phyloP scores from a whole-genome alignment of 2,797 vertebrate species.

The Zalophus californianus region DNA sequence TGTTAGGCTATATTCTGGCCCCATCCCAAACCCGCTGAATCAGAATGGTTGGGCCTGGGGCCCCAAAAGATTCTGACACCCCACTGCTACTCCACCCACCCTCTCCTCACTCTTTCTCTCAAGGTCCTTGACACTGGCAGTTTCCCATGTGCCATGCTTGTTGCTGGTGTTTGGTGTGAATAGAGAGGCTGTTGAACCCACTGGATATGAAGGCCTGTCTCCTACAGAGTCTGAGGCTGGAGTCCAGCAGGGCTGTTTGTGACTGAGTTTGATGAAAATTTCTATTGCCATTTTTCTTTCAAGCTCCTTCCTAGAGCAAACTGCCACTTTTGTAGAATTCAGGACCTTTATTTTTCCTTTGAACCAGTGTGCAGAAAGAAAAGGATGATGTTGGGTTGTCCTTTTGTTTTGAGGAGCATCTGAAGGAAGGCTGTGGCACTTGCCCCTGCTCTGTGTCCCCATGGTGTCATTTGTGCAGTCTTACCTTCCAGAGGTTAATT shows the following conservation, averaged over 20 bases:
- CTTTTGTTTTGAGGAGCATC: constrained; percentile 51
- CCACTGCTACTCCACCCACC: neutral
- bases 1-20: neutral
- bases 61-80: neutral
- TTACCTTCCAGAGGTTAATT: constrained; percentile 87
- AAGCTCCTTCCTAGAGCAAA: constrained; percentile 7
- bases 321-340: neutral
- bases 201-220: constrained; percentile 27
- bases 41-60: neutral
- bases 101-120: neutral
- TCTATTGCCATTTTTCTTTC: constrained; percentile 35
- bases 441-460: constrained; percentile 58
- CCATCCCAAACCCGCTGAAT: neutral
- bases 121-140: neutral
- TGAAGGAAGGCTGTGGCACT: constrained; percentile 56
- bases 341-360: constrained; percentile 49
- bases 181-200: constrained; percentile 42
- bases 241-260: constrained; percentile 9
- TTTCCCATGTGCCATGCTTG: neutral
- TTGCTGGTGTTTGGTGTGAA: constrained; percentile 60
- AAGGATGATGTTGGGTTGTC: constrained; percentile 32
- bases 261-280: neutral
- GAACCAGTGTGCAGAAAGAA: constrained; percentile 69
- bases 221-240: neutral
- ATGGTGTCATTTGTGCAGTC: constrained; percentile 67